Evolutionary conservation across 2,797 vertebrate genomes (phyloP), one percentile per base, ranked within the genome.

Genomic region (Nyctalus aviator): DNA sequence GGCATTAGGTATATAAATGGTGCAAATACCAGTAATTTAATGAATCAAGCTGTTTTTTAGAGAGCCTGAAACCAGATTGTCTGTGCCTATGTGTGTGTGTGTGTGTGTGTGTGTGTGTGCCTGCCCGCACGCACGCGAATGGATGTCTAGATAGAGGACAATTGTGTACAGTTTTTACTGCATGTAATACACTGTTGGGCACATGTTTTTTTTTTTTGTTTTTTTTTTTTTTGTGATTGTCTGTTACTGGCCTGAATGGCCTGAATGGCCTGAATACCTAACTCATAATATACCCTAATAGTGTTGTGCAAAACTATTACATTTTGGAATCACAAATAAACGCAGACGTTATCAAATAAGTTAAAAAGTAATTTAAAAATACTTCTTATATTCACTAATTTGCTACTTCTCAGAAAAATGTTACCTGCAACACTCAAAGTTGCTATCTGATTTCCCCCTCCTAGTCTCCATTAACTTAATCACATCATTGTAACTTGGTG

Each of bases 401-500:
- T 91, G 25, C 11, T 90, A 12, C 50, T 82, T 62, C 8, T 62
- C 83, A n/a, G 4, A 44, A 93, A 93, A 92, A 72, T 21, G 9
- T 17, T 92, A 41, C 66, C 64, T 68, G 46, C 27, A 76, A 5
- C 55, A 25, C 27, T 2, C 8, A 3, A 62, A 85, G 21, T n/a
- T 86, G 90, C 25, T 95, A 32, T 64, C 30, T 83, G 27, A 79
- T 37, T 41, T 18, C 0, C 9, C n/a, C 27, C 18, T 14, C 5
- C 5, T 8, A 79, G 81, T 66, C 79, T 62, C 59, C 75, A 71
- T 78, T 94, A 84, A 85, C 88, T 93, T 95, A 95, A 96, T 94
- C 78, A 97, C 96, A 92, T 93, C 32, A 90, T 25, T 66, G 2
- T 69, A 94, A 90, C 3, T 76, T 89, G 57, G 41, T 94, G 13